phyloP scores from a whole-genome alignment of 2,888 invertebrate species.

The Heteromurus nitidus region DNA sequence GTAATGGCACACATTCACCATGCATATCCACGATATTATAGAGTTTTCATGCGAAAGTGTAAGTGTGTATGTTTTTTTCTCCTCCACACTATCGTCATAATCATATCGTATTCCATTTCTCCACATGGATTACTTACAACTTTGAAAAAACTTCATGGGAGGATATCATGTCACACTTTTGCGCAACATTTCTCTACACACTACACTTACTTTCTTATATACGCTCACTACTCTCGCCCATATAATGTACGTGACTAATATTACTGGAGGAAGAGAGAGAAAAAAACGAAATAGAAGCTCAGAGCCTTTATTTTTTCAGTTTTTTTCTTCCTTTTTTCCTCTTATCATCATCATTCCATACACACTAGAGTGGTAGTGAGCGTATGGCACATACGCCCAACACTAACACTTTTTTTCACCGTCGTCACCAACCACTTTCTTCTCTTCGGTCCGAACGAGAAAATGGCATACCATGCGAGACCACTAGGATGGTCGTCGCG shows the following conservation, averaged over 20 bases:
- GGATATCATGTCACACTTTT: slow-evolving; percentile 66
- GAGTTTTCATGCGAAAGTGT: slow-evolving; percentile 6
- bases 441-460: too few species aligned
- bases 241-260: slow-evolving; percentile 7
- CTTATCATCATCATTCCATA: slow-evolving; percentile 52
- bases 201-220: slow-evolving; percentile 16
- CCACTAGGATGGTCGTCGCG: slow-evolving; percentile 17
- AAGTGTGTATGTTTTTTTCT: slow-evolving; percentile 15
- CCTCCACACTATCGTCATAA: slow-evolving; percentile 50
- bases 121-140: slow-evolving; percentile 65
- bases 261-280: background rate
- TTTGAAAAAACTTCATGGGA: slow-evolving; percentile 64
- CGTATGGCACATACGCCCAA: background rate
- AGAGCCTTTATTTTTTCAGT: slow-evolving; percentile 35
- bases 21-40: background rate
- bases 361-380: slow-evolving; percentile 2
- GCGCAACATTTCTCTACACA: slow-evolving; percentile 61
- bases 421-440: slow-evolving; percentile 1
- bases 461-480: too few species aligned
- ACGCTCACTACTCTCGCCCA: background rate
- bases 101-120: slow-evolving; percentile 61
- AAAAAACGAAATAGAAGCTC: slow-evolving; percentile 33
- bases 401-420: slow-evolving; percentile 19
- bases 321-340: slow-evolving; percentile 36
- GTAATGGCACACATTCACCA: background rate